Conservation (phyloP, 2,797 vertebrate genomes). For the Enteromius mattozi region DNA sequence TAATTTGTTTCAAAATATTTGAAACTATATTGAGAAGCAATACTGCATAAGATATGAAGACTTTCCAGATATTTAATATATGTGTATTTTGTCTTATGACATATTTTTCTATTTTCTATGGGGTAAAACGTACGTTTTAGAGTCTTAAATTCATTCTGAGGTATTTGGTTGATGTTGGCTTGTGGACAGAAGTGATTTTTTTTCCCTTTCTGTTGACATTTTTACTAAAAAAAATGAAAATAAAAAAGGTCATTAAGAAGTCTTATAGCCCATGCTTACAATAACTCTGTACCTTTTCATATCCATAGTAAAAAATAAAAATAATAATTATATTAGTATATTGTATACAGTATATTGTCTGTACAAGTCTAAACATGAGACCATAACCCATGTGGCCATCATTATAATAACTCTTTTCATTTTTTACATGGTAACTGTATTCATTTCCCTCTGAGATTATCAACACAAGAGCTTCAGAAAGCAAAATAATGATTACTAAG, state of each 20-base stretch:
- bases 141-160: too few relatives aligned
- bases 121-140: too few relatives aligned
- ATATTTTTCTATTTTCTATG: too few relatives aligned
- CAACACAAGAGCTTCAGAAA: not conserved
- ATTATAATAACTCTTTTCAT: not conserved
- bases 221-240: not conserved
- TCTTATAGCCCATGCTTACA: not conserved
- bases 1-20: not conserved
- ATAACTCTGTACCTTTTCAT: not conserved
- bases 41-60: not conserved
- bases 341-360: too few relatives aligned
- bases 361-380: not conserved
- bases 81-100: not conserved
- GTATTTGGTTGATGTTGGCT: too few relatives aligned
- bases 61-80: not conserved
- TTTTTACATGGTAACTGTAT: constrained; percentile 7
- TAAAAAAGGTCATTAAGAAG: not conserved
- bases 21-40: not conserved
- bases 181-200: too few relatives aligned
- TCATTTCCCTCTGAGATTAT: not conserved
- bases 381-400: not conserved
- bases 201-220: not conserved
- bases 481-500: not conserved
- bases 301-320: not conserved
- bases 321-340: too few relatives aligned